Evolutionary conservation across 1,140 invertebrate species (phyloP), one percentile per base, ranked within the genome.

Genomic region (Drosophila kepulauana): DNA sequence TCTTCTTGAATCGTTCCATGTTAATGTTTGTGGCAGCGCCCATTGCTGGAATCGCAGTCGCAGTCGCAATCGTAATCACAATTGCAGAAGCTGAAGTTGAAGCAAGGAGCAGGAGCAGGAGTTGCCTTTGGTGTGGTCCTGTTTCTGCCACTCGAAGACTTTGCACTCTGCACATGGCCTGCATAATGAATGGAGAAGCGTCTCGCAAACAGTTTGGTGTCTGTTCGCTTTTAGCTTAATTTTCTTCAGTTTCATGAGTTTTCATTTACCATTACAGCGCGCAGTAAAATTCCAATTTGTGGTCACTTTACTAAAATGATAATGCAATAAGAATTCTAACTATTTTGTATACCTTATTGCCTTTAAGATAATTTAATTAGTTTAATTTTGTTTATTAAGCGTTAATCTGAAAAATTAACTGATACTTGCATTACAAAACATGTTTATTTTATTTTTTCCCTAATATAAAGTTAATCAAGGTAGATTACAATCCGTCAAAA

Each of bases 241-340:
- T 81, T 85, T 77, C 61, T 56, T 78, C 52, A 64, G 77, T 71
- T 80, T 78, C 64, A 46, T 41, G 49, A 77, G 49, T 62, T 73
- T 85, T 73, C 63, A 72, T 68, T 75, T 71, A 63, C 51, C 70
- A 79, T 87, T 79, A 79, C 79, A 70, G 82, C 77, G 71, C 69
- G 67, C 78, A 73, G 79, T 87, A 82, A 87, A 87, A 79, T 68
- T 69, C 61, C 76, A 79, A 87, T 87, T 87, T 87, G 82, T 82
- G 82, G 82, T 66, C 84, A 79, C 69, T 82, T 87, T 61, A 45
- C 30, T 75, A 66, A 52, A 57, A 68, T 43, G 10, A 72, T 58
- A 77, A 65, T 28, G 3, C 3, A 46, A 46, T 4, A 15, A 16
- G 13, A 15, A 6, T 46, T 5, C 0, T 1, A 13, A 11, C 45